Conservation (phyloP, 2,888 invertebrate genomes). For the Helicoverpa assulta region DNA sequence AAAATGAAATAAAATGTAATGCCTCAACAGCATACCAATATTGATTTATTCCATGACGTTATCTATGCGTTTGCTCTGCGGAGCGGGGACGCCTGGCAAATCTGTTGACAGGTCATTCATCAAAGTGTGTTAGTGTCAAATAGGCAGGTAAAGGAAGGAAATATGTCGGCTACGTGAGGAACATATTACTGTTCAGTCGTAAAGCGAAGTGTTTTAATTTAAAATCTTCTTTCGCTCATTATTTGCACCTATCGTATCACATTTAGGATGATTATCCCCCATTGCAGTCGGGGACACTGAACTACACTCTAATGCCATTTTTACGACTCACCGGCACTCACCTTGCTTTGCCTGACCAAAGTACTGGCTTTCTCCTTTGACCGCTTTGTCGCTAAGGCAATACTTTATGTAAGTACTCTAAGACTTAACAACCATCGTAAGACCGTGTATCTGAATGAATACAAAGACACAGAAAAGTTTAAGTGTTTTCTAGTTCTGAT, state of each 20-base stretch:
- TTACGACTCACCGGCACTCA: conserved; percentile 35
- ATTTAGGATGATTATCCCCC: conserved; percentile 51
- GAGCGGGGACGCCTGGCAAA: neutral
- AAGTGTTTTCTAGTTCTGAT: neutral
- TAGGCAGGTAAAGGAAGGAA: neutral
- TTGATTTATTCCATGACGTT: neutral
- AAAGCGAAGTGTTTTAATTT: too few relatives aligned
- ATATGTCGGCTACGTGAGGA: conserved; percentile 8
- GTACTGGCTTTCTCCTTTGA: conserved; percentile 38
- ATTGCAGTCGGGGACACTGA: conserved; percentile 55
- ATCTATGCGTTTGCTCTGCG: neutral
- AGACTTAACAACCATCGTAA: conserved; percentile 8
- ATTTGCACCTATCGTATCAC: conserved; percentile 13
- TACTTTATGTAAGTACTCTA: neutral
- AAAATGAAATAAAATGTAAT: too few relatives aligned
- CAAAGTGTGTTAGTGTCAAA: conserved; percentile 10
- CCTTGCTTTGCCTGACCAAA: conserved; percentile 21
- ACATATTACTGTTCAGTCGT: neutral
- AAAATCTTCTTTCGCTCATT: neutral
- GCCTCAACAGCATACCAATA: neutral
- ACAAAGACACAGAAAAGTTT: neutral
- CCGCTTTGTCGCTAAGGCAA: conserved; percentile 44
- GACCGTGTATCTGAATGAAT: neutral
- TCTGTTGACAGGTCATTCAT: conserved; percentile 26
- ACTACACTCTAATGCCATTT: conserved; percentile 54